Percentiles rank a stretch among this genome's conserved stretches.
Evolutionary conservation across 1,140 invertebrate species (phyloP).

Genomic region (Goniozus legneri): DNA sequence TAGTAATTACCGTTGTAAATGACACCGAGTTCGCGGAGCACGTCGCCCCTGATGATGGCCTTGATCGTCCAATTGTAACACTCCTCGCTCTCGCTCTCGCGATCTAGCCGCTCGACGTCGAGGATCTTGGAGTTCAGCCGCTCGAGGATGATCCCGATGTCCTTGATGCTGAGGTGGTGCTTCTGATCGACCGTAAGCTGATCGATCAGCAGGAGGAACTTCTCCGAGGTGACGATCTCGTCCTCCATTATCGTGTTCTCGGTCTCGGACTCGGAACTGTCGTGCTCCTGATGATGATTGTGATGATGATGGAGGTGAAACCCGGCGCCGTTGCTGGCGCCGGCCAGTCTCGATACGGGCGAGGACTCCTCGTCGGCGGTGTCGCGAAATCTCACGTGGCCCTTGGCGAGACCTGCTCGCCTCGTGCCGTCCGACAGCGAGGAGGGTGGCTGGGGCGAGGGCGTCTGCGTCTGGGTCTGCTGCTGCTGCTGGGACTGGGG

Average conservation of each 20-base stretch:
- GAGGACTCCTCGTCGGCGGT: slow-evolving; percentile 53
- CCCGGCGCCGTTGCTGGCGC: slow-evolving; percentile 46
- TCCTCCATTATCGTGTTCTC: slow-evolving; percentile 90
- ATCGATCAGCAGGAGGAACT: slow-evolving; percentile 88
- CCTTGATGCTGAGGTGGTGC: slow-evolving; percentile 86
- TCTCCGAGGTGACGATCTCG: slow-evolving; percentile 81
- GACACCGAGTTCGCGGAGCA: slow-evolving; percentile 83
- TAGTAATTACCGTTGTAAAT: slow-evolving; percentile 96
- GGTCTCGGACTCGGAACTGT: slow-evolving; percentile 87
- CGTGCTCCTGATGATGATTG: slow-evolving; percentile 59
- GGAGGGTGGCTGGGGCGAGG: slow-evolving; percentile 55
- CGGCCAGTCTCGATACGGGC: slow-evolving; percentile 41
- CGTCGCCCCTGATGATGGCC: slow-evolving; percentile 86
- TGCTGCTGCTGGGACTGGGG: slow-evolving; percentile 58
- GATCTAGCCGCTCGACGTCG: slow-evolving; percentile 85
- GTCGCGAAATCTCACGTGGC: slow-evolving; percentile 52
- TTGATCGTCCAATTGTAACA: slow-evolving; percentile 94
- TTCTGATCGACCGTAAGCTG: slow-evolving; percentile 89
- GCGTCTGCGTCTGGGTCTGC: slow-evolving; percentile 35
- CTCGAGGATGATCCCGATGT: slow-evolving; percentile 92
- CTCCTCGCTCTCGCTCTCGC: slow-evolving; percentile 86
- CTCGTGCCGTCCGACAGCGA: slow-evolving; percentile 52
- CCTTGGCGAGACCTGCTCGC: slow-evolving; percentile 48
- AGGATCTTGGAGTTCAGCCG: slow-evolving; percentile 87
- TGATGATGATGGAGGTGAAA: slow-evolving; percentile 41